Evolutionary conservation across 1,140 invertebrate genomes (phyloP), one percentile per base, ranked within the genome.

Genomic region (Zaprionus inermis): DNA sequence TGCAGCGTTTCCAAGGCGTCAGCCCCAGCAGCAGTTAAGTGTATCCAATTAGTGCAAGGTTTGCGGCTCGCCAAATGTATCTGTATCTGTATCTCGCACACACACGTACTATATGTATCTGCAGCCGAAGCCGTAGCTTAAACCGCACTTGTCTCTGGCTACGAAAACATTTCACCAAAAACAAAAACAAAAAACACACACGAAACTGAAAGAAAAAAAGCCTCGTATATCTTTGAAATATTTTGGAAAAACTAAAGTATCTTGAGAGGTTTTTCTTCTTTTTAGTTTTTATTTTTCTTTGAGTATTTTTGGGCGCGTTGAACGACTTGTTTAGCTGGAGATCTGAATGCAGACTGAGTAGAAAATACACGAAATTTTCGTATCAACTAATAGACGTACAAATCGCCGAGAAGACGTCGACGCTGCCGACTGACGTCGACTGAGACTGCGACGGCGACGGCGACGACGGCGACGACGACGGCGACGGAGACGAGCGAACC

Each of bases 311-410:
- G 44, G 46, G 54, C 67, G 54, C 59, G 72, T 71, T 58, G 14
- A 58, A 20, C 70, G 79, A 82, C 65, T 86, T 81, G 82, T 67
- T 73, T 88, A 49, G 79, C 55, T 77, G 76, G 70, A 86, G 82
- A 83, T 86, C 83, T 88, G 83, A 86, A 86, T 72, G 78, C 83
- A 88, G 83, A 86, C 83, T 86, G 83, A 86, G 70, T 72, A 75
- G 83, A 88, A 86, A 84, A 88, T 64, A 88, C 61, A 86, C 79
- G 76, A 86, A 86, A 83, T 71, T 72, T 79, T 83, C 77, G 67
- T 79, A 83, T 83, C 81, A 82, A 78, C 79, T 78, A 81, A 72
- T 76, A 72, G 68, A 75, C 69, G 24, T 71, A 78, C 57, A 78
- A 75, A 76, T 72, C 63, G 76, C 55, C 56, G 67, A 79, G 76